Evolutionary conservation across 2,113 vertebrate genomes (phyloP).

Genomic region (Pao palembangensis): DNA sequence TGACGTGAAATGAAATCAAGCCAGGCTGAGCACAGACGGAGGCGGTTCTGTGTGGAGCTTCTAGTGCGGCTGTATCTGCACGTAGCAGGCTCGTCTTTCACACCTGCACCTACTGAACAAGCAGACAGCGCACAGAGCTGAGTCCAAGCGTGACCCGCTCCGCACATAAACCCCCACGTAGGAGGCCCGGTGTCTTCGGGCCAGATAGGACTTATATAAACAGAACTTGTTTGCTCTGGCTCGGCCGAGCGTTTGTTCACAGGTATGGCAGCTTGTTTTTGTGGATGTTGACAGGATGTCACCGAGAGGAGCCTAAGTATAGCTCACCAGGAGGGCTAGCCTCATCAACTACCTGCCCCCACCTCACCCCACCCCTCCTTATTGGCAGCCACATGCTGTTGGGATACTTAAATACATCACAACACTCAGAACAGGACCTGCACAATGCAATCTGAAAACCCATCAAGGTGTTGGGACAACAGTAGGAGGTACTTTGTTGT

Average conservation of each 20-base stretch:
- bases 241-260: background rate
- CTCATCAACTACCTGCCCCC: constrained; percentile 4
- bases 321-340: constrained; percentile 15
- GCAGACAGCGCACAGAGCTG: constrained; percentile 41
- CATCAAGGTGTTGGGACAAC: constrained; percentile 50
- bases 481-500: constrained; percentile 2
- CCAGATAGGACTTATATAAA: constrained; percentile 48
- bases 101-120: constrained; percentile 59
- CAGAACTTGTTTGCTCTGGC: constrained; percentile 16
- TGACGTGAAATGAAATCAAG: constrained; percentile 30
- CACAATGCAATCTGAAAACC: constrained; percentile 51
- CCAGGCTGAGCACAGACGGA: background rate
- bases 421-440: constrained; percentile 32
- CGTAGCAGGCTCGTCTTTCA: constrained; percentile 55
- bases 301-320: constrained; percentile 18
- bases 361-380: background rate
- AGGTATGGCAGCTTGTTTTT: background rate
- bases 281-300: background rate
- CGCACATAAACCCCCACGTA: constrained; percentile 61
- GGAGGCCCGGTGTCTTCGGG: constrained; percentile 39
- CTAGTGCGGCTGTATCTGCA: constrained; percentile 44
- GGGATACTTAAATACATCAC: constrained; percentile 54
- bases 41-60: constrained; percentile 10
- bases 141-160: constrained; percentile 62
- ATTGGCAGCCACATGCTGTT: constrained; percentile 26